These are phyloP conservation scores for Actinopyga echinites DNA, from an alignment of 53 echinoderm and acorn worm genomes.

Conservation along the genomic window DNA sequence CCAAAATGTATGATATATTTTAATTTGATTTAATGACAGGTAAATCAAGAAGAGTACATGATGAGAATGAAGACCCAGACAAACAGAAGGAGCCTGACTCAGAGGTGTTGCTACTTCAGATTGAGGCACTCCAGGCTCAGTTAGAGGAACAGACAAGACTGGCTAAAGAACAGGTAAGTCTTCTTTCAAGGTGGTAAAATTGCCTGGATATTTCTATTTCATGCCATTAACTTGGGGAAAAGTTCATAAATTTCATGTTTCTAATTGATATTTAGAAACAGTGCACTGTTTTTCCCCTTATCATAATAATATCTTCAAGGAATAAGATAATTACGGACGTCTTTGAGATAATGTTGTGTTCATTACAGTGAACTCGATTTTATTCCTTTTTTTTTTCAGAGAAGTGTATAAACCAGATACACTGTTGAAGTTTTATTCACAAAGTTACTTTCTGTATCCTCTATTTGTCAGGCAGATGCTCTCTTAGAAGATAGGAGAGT, in stretches of 20 bases:
- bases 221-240: no score
- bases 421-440: background rate
- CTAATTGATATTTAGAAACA: no score
- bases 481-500: conserved; percentile 90
- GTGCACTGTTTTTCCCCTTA: no score
- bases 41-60: conserved; percentile 22
- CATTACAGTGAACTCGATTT: no score
- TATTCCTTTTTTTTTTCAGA: background rate
- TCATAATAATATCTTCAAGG: no score
- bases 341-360: no score
- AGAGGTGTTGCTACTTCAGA: conserved; percentile 83
- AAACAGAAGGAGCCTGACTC: conserved; percentile 45
- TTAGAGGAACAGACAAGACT: conserved; percentile 81
- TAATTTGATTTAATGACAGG: background rate
- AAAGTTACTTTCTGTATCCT: background rate
- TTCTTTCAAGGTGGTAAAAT: no score
- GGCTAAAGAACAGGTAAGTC: conserved; percentile 77
- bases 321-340: no score
- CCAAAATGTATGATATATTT: no score
- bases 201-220: no score
- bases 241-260: no score
- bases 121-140: conserved; percentile 95
- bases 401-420: background rate
- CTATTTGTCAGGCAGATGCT: conserved; percentile 61
- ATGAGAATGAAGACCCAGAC: conserved; percentile 51